Base-by-base conservation (phyloP, 2,797 vertebrate genomes). In the Spatula clypeata region DNA sequence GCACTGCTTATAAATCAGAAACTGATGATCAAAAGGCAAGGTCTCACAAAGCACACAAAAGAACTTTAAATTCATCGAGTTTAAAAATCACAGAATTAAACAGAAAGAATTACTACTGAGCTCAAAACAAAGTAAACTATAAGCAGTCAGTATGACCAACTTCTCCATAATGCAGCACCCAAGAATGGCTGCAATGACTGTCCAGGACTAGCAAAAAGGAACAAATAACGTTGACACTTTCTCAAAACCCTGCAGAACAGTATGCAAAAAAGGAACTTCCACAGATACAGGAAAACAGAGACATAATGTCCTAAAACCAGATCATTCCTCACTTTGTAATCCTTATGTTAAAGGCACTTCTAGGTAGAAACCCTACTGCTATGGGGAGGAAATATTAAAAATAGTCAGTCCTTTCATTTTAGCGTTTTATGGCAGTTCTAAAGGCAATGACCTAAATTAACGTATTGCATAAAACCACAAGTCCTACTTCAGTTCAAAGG, bases 11-110 rank as follows among this genome's bases (percentile, higher is more conserved):
- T 29, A 84, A 79, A 44, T 47, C 38, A 76, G 26, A 32, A n/a
- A 51, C 32, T 58, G 51, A 61, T 13, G 23, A 84, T 38, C 32
- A 64, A 73, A 79, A 82, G 44, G 47, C 20, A 88, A 88, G 60
- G 29, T 17, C 26, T 53, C 19, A 38, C 17, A 60, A 76, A 92
- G 36, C 1, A 7, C 27, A 67, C 55, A 66, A 12, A 79, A 88
- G 18, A 73, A 11, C 53, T 90, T 80, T 36, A 92, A 92, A 75
- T 36, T 92, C n/a, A 66, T 32, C 9, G 2, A 32, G 47, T 44
- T 73, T 67, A 73, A 26, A 66, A 79, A 23, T 64, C 62, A 44
- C 76, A 85, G 49, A 92, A 90, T 93, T 75, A 84, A 94, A 84
- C 23, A 72, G n/a, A 44, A 76, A 67, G 1, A 49, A 88, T 42